Evolutionary conservation across 64 coral and sea anemone genomes (phyloP).

Genomic region (Actinia equina): DNA sequence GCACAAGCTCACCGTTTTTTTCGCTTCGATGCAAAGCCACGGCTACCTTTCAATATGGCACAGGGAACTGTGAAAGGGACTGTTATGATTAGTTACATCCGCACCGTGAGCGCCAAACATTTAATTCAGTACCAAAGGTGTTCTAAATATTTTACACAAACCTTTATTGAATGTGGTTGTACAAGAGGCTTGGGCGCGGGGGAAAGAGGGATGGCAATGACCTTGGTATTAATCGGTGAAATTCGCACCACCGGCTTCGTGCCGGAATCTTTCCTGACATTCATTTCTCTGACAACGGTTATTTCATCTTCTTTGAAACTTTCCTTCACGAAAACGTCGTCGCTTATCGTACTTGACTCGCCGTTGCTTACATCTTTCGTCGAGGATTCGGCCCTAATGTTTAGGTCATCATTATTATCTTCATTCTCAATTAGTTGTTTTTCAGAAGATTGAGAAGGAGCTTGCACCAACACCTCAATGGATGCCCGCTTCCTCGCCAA

Average conservation of each 20-base stretch:
- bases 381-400: background rate
- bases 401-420: background rate
- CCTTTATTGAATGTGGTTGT: background rate
- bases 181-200: background rate
- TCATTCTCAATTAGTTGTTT: background rate
- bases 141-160: too few relatives aligned
- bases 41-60: too few relatives aligned
- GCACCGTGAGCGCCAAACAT: too few relatives aligned
- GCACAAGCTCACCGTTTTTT: too few relatives aligned
- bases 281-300: background rate
- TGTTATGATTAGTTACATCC: too few relatives aligned
- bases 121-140: too few relatives aligned
- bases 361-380: background rate
- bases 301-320: background rate
- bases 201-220: slow-evolving; percentile 4
- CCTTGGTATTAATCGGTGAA: background rate
- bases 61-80: too few relatives aligned
- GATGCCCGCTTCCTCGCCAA: background rate
- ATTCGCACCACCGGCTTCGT: background rate
- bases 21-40: too few relatives aligned
- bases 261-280: background rate
- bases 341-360: background rate
- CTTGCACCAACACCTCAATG: background rate
- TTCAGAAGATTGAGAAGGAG: background rate
- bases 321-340: background rate